A percentile compares a stretch with the other conserved stretches of the same genome.
phyloP scores from a whole-genome alignment of 2,888 invertebrate genomes.

The Arctia plantaginis region DNA sequence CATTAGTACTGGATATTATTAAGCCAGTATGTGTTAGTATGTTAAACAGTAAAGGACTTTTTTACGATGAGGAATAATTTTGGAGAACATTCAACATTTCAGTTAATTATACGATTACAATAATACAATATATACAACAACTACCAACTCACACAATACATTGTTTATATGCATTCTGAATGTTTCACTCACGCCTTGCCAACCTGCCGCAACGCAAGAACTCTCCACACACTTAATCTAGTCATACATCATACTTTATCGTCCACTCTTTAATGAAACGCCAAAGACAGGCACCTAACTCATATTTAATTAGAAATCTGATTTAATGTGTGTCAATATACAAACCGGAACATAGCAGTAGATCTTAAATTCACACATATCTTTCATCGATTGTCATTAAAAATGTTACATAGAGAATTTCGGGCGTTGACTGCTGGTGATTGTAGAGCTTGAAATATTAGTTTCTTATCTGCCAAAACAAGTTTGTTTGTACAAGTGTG shows the following conservation, averaged over 20 bases:
- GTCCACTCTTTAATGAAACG: constrained; percentile 27
- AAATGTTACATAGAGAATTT: constrained; percentile 41
- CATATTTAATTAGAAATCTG: constrained; percentile 7
- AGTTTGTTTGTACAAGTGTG: constrained; percentile 67
- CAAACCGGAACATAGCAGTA: constrained; percentile 50
- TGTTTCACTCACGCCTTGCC: constrained; percentile 57
- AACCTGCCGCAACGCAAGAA: constrained; percentile 41
- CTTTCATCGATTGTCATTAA: constrained; percentile 50
- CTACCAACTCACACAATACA: constrained; percentile 33
- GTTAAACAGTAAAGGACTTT: neutral
- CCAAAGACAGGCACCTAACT: neutral
- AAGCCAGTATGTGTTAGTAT: neutral
- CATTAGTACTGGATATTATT: neutral
- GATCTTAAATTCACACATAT: constrained; percentile 49
- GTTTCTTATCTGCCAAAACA: constrained; percentile 48
- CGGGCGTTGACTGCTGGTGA: constrained; percentile 44
- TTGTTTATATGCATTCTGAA: constrained; percentile 59
- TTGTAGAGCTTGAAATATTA: constrained; percentile 59
- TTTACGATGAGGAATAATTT: neutral
- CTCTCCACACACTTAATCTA: constrained; percentile 33
- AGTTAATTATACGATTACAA: neutral
- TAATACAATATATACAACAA: constrained; percentile 28
- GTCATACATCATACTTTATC: constrained; percentile 24
- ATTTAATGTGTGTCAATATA: constrained; percentile 41
- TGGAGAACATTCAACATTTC: neutral